Percentiles rank a stretch among this genome's conserved stretches.
phyloP scores from a whole-genome alignment of 2,113 vertebrate genomes.

The Phylloscopus trochiloides region DNA sequence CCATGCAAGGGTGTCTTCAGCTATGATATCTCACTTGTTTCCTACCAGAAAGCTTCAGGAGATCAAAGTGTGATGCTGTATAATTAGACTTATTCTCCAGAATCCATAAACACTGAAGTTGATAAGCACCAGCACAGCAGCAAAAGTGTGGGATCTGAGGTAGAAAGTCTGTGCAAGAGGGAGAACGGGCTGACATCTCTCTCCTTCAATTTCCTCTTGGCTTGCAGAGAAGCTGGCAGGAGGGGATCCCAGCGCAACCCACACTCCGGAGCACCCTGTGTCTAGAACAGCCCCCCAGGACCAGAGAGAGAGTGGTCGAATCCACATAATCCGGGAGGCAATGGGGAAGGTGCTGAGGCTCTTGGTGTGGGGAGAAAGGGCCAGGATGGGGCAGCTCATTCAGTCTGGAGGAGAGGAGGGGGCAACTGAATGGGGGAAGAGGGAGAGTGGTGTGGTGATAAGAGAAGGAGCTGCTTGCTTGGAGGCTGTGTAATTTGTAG shows the following conservation, averaged over 20 bases:
- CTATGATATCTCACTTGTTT: slow-evolving; percentile 18
- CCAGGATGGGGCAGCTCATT: background rate
- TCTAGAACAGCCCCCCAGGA: background rate
- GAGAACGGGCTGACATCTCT: background rate
- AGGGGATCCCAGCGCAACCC: background rate
- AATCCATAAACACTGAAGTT: slow-evolving; percentile 1
- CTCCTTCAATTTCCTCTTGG: background rate
- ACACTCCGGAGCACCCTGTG: background rate
- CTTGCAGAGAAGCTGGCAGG: slow-evolving; percentile 66
- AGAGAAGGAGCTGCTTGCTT: background rate
- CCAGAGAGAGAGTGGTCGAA: background rate
- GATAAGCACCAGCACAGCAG: background rate
- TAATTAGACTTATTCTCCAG: slow-evolving; percentile 5
- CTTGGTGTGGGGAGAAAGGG: background rate
- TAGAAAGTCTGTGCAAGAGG: background rate
- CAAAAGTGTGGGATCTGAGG: rapidly evolving
- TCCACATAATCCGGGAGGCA: slow-evolving; percentile 65
- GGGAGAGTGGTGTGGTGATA: background rate
- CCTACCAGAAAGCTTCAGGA: background rate
- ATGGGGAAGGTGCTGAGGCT: slow-evolving; percentile 70
- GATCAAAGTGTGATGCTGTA: background rate
- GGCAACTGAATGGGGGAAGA: background rate
- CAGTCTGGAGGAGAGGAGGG: background rate
- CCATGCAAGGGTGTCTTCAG: background rate
- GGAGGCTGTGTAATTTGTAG: background rate